Evolutionary conservation across 2,797 vertebrate species (phyloP), one percentile per base, ranked within the genome.

Genomic region (Schizopygopsis malacanthus): DNA sequence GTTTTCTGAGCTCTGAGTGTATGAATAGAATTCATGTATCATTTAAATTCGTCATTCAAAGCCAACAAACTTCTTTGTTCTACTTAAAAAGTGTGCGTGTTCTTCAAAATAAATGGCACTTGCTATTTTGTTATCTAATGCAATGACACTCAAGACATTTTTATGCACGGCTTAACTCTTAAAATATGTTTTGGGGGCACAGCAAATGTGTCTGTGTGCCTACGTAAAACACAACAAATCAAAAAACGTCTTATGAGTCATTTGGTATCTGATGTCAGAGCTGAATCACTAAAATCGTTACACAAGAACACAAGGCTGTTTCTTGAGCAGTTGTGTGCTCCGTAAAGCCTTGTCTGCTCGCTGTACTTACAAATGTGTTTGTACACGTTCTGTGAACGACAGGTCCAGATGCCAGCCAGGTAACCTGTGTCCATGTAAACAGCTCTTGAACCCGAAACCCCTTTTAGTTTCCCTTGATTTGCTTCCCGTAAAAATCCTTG

Each of bases 341-440:
- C 18, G 39, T 22, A 52, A 76, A 83, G 71, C 82, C 45, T 77
- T 9, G 37, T 39, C 37, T 16, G 20, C 28, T 75, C 15, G 28
- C 43, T 83, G 61, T 77, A 84, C 59, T 77, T 67, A 77, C 61
- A 84, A 77, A 77, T 67, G 22, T 71, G 43, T 75, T 20, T 45
- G 41, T 22, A 47, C 28, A 25, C 7, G 13, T 67, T 80, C 10
- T 5, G 15, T 86, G 77, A 86, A n/a, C 81, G 78, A 82, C 85
- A 79, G 45, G 72, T 75, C 82, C 87, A 86, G 65, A 81, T 78
- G 54, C 50, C 16, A 39, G 59, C 54, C 61, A 85, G 85, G 56
- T 61, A 87, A 87, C 79, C 70, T 69, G 45, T 25, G 76, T 50
- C 65, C 83, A 78, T 77, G 82, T 81, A 87, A 81, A 81, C 82